These are phyloP conservation scores for Melieria omissa DNA, from an alignment of 2,888 invertebrate species.

Conservation along the genomic window DNA sequence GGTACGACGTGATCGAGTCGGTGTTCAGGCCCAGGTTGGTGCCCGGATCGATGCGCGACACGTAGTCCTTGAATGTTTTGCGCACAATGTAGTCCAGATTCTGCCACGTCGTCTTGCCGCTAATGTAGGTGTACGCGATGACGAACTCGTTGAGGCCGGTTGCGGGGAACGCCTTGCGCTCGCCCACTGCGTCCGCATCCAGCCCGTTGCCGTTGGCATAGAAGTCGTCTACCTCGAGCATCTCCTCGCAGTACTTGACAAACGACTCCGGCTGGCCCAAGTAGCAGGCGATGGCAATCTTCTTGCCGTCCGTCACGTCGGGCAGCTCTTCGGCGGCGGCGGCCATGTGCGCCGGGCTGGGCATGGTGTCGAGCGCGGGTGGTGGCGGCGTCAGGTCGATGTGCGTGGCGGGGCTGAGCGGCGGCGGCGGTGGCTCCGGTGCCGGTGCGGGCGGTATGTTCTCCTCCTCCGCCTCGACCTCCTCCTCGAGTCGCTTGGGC, in stretches of 20 bases:
- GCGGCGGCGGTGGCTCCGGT: conserved; percentile 65
- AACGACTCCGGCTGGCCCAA: conserved; percentile 85
- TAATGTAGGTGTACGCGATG: conserved; percentile 89
- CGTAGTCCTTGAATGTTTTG: conserved; percentile 94
- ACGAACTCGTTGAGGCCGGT: conserved; percentile 78
- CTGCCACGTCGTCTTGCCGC: conserved; percentile 95
- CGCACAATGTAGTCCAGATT: conserved; percentile 90
- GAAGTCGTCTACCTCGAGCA: conserved; percentile 74
- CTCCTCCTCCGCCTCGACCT: conserved; percentile 66
- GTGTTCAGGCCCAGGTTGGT: conserved; percentile 85
- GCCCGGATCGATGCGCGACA: conserved; percentile 91
- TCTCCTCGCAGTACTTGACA: conserved; percentile 75
- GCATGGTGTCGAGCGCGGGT: conserved; percentile 61
- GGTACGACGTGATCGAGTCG: conserved; percentile 93
- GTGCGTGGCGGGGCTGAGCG: conserved; percentile 64
- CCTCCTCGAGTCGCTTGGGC: conserved; percentile 64
- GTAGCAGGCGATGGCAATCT: conserved; percentile 88
- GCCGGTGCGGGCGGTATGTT: conserved; percentile 64
- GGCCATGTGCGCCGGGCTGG: conserved; percentile 61
- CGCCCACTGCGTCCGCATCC: conserved; percentile 59
- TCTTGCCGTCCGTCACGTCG: conserved; percentile 84
- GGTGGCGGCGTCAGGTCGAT: conserved; percentile 67
- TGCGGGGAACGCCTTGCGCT: conserved; percentile 70
- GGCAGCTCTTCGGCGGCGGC: conserved; percentile 71
- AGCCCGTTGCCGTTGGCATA: conserved; percentile 69